Conservation (phyloP, 2,797 vertebrate species). For the Melanotaenia nigrans region DNA sequence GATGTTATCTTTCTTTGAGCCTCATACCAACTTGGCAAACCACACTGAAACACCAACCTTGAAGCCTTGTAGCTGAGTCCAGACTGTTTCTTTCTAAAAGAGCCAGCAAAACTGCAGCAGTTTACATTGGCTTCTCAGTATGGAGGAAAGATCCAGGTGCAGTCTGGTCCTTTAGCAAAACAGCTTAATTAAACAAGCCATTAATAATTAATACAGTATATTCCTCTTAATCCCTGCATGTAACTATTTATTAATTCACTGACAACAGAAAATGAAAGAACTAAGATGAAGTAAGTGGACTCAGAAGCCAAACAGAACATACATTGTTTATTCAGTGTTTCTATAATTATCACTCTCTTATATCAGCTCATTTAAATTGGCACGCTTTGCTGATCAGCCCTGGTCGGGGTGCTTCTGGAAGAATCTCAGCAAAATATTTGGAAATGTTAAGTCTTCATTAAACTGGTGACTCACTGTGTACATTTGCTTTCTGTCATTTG, state of each 20-base stretch:
- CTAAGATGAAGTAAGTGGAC: not conserved
- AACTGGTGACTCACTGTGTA: constrained; percentile 12
- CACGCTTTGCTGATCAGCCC: not conserved
- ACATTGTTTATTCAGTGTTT: not conserved
- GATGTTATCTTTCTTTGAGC: constrained; percentile 5
- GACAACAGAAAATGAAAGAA: not conserved
- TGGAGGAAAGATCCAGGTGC: not conserved
- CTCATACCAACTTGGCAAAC: constrained; percentile 30
- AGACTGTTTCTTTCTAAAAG: constrained; percentile 8
- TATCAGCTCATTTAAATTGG: not conserved
- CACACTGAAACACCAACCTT: constrained; percentile 26
- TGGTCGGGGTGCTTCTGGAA: not conserved
- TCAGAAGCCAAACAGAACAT: not conserved
- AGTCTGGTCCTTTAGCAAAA: not conserved
- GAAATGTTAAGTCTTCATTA: constrained; percentile 1
- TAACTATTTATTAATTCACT: not conserved
- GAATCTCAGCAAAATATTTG: constrained; percentile 18
- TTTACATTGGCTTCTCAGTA: constrained; percentile 1
- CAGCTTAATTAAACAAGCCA: not conserved
- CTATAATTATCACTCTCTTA: not conserved
- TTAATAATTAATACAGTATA: constrained; percentile 11
- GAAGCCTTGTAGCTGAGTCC: constrained; percentile 12
- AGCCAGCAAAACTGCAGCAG: constrained; percentile 9
- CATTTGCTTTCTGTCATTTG: constrained; percentile 18
- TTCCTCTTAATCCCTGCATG: not conserved